These are phyloP conservation scores for Hyperoplus lanceolatus DNA, from an alignment of 2,797 vertebrate species.

Conservation along the genomic window DNA sequence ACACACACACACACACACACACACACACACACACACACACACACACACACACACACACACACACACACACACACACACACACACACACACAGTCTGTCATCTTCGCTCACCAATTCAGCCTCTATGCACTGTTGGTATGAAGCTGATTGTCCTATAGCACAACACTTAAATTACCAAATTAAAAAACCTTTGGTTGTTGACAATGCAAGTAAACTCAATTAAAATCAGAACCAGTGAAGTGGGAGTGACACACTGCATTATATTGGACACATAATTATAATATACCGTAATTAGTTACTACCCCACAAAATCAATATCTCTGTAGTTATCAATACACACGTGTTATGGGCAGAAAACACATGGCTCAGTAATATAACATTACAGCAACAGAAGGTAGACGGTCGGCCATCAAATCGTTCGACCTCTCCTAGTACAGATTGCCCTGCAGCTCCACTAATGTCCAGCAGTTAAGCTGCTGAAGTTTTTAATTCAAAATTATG, in stretches of 20 bases:
- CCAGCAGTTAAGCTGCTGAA: too few relatives aligned
- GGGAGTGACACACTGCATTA: not conserved
- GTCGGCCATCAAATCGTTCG: too few relatives aligned
- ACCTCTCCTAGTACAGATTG: too few relatives aligned
- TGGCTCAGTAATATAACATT: not conserved
- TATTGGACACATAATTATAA: conserved; percentile 1
- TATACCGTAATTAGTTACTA: too few relatives aligned
- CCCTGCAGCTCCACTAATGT: too few relatives aligned
- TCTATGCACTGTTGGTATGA: conserved; percentile 17
- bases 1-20: too few relatives aligned
- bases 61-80: not conserved
- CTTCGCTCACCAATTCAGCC: conserved; percentile 4
- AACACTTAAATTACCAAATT: conserved; percentile 23
- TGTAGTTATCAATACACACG: not conserved
- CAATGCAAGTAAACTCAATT: conserved; percentile 10
- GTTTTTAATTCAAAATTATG: too few relatives aligned
- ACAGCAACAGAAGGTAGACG: not conserved
- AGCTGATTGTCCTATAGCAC: conserved; percentile 28
- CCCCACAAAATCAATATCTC: not conserved
- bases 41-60: too few relatives aligned
- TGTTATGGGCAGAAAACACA: not conserved
- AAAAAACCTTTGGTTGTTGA: conserved; percentile 19
- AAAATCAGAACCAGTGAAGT: conserved; percentile 13
- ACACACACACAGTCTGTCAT: not conserved
- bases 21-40: conserved; percentile 7